Evolutionary conservation across 2,113 vertebrate genomes (phyloP), one percentile per base, ranked within the genome.

Genomic region (Prietella phreatophila): DNA sequence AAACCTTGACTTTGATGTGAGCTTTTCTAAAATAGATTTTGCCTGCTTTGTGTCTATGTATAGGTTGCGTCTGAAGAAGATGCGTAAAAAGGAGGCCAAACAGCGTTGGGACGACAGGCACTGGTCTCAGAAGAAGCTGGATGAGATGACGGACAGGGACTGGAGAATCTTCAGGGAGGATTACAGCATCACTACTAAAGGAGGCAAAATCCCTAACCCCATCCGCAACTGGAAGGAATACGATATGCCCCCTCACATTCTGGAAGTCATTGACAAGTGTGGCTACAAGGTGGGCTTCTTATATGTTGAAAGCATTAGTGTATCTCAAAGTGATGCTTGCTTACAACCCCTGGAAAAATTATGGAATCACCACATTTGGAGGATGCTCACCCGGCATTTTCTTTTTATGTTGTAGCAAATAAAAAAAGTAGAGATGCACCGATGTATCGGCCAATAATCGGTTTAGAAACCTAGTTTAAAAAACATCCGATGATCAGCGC

Each of bases 141-240:
- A 99, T 0, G 98, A 99, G 93, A 99, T 99, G 98, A 98, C 97
- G 0, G 98, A 99, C 96, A 96, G 98, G 91, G 98, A 99, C 93
- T 99, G 98, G 98, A 94, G 98, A 39, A 99, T 99, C 92, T 99
- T 99, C 92, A 95, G 98, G 0, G 98, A 99, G 91, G 98, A 99
- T 89, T 99, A 99, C 92, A 99, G 97, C 94, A 99, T 99, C 93
- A 99, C 98, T 91, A 99, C 98, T 90, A 99, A 99, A 91, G 98
- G 98, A 36, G 98, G 98, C 90, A 99, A 99, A 93, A 99, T 99
- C 86, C 98, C 98, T 0, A 99, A 99, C 88, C 98, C 98, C 90
- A 99, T 99, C 93, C 96, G 98, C 86, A 99, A 97, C 95, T 99
- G 98, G 98, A 99, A 99, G 91, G 98, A 99, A 87, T 99, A 98